Percentiles rank a stretch among this genome's conserved stretches.
Evolutionary conservation across 2,797 vertebrate genomes (phyloP).

Genomic region (Dicrostonyx torquatus): DNA sequence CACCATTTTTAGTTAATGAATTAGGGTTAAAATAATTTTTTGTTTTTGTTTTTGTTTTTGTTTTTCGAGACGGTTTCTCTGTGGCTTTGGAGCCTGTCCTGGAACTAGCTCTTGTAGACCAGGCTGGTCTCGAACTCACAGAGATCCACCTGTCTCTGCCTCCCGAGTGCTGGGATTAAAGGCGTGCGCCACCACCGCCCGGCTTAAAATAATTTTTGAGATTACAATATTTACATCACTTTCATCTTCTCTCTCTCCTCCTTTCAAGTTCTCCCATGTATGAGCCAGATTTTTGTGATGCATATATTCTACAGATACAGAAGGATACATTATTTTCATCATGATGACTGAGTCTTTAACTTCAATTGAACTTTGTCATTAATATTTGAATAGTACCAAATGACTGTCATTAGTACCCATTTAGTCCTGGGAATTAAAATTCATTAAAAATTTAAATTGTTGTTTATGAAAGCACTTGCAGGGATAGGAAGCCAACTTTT

Average conservation of each 20-base stretch:
- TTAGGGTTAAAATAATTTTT: not conserved
- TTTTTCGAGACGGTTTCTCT: too few species aligned
- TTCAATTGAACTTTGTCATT: constrained; percentile 27
- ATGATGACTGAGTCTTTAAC: not conserved
- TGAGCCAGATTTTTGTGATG: not conserved
- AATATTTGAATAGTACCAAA: not conserved
- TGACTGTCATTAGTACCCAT: not conserved
- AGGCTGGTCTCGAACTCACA: too few species aligned
- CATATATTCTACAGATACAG: not conserved
- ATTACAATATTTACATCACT: not conserved
- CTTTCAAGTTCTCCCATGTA: not conserved
- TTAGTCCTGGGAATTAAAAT: not conserved
- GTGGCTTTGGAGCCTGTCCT: too few species aligned
- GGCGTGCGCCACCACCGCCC: too few species aligned
- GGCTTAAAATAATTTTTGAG: too few species aligned
- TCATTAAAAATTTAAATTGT: not conserved
- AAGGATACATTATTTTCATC: constrained; percentile 3
- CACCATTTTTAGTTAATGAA: not conserved
- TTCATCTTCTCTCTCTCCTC: not conserved
- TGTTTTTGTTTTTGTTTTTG: too few species aligned
- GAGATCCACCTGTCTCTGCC: too few species aligned
- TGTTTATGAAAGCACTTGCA: not conserved
- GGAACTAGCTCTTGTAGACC: too few species aligned
- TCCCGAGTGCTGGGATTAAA: too few species aligned
- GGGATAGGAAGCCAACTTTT: not conserved